phyloP scores from a whole-genome alignment of 2,888 invertebrate species.

The Lithophane ornitopus region DNA sequence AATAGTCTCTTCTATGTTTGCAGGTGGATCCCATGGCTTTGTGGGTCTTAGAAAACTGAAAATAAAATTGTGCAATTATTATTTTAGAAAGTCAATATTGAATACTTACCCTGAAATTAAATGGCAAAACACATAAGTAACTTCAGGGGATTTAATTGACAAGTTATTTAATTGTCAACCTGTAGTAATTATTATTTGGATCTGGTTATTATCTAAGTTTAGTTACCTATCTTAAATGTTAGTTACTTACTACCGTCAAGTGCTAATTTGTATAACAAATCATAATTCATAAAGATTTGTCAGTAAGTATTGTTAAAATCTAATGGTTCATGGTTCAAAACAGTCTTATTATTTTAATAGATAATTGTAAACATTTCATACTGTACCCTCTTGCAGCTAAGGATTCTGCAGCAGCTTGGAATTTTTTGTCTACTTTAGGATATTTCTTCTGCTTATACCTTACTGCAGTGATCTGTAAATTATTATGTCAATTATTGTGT shows the following conservation, averaged over 20 bases:
- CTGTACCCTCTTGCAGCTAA: constrained; percentile 93
- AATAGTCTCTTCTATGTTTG: constrained; percentile 91
- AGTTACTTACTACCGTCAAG: neutral
- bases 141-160: neutral
- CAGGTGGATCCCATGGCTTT: constrained; percentile 94
- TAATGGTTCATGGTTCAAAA: neutral
- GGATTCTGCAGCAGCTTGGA: constrained; percentile 91
- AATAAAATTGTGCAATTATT: neutral
- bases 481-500: neutral
- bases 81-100: neutral
- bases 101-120: neutral
- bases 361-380: constrained; percentile 23
- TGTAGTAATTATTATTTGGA: neutral
- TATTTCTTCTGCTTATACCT: constrained; percentile 80
- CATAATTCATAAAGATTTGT: neutral
- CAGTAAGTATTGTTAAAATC: neutral
- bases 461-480: constrained; percentile 74
- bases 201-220: neutral
- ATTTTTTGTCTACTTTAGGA: constrained; percentile 86
- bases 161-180: neutral
- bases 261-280: neutral
- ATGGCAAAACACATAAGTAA: fast-evolving
- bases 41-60: constrained; percentile 94
- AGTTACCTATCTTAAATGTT: neutral
- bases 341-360: neutral